Conservation (phyloP, 2,797 vertebrate genomes). For the Ctenochaetus hawaiiensis region DNA sequence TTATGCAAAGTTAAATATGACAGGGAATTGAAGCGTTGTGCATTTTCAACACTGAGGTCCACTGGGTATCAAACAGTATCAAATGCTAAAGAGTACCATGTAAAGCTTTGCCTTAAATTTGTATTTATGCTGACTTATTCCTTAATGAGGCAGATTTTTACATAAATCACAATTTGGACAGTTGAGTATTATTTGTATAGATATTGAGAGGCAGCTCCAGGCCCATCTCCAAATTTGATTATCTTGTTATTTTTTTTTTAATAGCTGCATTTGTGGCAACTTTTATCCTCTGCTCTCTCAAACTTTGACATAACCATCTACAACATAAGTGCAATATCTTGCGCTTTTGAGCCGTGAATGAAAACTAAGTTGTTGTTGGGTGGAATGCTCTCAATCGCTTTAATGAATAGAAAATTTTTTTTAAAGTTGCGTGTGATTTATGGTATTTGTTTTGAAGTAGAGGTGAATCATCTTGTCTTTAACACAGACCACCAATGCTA, state of each 20-base stretch:
- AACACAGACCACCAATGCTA: neutral
- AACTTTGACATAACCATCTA: neutral
- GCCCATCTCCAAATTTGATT: too few species aligned
- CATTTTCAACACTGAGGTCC: neutral
- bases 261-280: too few species aligned
- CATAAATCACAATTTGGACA: neutral
- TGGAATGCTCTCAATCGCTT: neutral
- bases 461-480: neutral
- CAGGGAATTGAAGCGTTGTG: neutral
- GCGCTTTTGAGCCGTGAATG: neutral
- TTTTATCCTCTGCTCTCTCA: neutral
- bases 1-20: neutral
- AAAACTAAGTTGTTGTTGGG: too few species aligned
- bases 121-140: neutral
- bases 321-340: neutral
- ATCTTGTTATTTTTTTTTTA: neutral
- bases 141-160: neutral
- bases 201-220: too few species aligned
- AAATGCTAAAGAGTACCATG: neutral
- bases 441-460: neutral
- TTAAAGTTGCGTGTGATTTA: neutral
- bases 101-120: neutral
- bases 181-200: neutral
- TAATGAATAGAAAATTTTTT: neutral
- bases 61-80: too few species aligned